These are phyloP conservation scores for Daubentonia madagascariensis DNA, from an alignment of 2,113 vertebrate genomes.

Conservation along the genomic window DNA sequence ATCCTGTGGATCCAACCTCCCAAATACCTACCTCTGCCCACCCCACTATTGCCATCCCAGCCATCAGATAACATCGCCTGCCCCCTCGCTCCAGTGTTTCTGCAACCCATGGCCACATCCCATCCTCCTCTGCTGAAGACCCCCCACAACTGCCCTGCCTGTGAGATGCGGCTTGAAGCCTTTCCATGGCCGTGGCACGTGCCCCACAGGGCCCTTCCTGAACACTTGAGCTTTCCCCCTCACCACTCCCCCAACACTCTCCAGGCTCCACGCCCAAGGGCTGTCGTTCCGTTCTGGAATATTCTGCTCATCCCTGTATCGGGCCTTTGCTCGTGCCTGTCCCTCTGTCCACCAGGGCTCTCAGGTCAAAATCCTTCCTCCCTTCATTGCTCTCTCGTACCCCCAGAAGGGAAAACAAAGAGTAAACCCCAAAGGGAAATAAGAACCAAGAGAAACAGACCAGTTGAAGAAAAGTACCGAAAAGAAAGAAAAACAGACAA, in stretches of 20 bases:
- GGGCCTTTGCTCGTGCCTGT: neutral
- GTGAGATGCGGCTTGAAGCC: neutral
- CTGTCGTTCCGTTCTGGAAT: neutral
- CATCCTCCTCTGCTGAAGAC: neutral
- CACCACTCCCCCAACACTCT: neutral
- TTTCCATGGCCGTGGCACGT: neutral
- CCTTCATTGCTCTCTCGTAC: neutral
- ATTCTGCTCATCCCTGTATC: neutral
- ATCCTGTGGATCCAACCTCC: neutral
- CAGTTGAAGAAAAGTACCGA: neutral
- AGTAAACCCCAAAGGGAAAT: neutral
- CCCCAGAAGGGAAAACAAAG: neutral
- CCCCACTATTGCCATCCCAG: neutral
- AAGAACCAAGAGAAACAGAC: neutral
- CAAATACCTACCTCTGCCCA: neutral
- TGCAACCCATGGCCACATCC: neutral
- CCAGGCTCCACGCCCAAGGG: neutral
- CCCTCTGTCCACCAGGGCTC: neutral
- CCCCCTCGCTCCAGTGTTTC: neutral
- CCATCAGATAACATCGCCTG: neutral
- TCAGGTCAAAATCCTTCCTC: neutral
- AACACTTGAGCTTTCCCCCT: neutral
- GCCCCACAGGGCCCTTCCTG: fast-evolving
- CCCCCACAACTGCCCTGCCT: neutral
- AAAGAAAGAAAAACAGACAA: neutral